Evolutionary conservation across 2,888 invertebrate species (phyloP), one percentile per base, ranked within the genome.

Genomic region (Caenorhabditis doughertyi): DNA sequence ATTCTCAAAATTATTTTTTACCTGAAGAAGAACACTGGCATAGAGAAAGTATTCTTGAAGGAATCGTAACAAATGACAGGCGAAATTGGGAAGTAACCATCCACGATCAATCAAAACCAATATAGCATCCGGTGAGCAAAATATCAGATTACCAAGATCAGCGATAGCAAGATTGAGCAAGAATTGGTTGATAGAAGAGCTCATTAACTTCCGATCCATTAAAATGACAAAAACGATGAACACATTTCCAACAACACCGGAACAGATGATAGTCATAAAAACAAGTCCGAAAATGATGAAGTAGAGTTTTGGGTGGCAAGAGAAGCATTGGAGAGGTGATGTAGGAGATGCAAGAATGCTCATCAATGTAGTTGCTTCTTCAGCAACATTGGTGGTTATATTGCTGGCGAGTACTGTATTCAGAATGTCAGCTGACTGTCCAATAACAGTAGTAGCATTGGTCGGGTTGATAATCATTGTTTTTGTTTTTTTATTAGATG

Each of bases 11-110:
- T 23, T 35, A 11, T 21, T 42, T 27, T 51, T 16, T 49, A 92
- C 91, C 79, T 93, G 90, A 1, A 92, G 92, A 65, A 93, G 89
- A 13, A 93, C 92, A 29, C 93, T 93, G 7, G 92, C 91, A 83
- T 93, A 93, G 7, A 93, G 91, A 32, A 92, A 91, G 55, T 91
- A 90, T 32, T 92, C 92, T 74, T 93, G 89, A 1, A 92, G 85
- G 81, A 92, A 93, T 16, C 93, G 89, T 56, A 92, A 86, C 16
- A 91, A 72, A 62, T 92, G 92, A 81, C 93, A 93, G 5, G 90
- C 67, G 3, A 86, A 60, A 5, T 42, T 73, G 0, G 89, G 89
- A 8, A 88, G 82, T 1, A 89, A 47, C 89, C 89, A 89, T 4
- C 85, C 86, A n/a, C 79, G 72, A 53, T 87, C 84, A 18, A 87